A percentile compares a stretch with the other conserved stretches of the same genome.
Conservation (phyloP, 1,140 invertebrate species). For the Zaprionus davidi region DNA sequence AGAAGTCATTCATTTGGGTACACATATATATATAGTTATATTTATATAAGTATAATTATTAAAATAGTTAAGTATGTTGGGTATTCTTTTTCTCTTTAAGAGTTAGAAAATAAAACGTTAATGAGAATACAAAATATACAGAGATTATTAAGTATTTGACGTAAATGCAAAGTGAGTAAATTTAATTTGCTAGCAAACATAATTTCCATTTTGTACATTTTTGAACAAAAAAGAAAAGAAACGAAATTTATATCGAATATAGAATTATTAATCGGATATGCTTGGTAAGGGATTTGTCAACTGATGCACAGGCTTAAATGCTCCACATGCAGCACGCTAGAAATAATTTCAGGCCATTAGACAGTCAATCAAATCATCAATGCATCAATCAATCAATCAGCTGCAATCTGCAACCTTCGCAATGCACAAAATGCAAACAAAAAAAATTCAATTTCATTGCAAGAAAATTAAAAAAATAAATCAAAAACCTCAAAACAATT, state of each 20-base stretch:
- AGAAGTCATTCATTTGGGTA: constrained; percentile 83
- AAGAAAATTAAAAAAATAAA: constrained; percentile 18
- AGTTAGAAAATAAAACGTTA: constrained; percentile 24
- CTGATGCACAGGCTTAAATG: constrained; percentile 54
- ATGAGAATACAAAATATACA: constrained; percentile 30
- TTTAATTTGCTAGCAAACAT: constrained; percentile 26
- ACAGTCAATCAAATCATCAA: constrained; percentile 48
- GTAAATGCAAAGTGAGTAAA: constrained; percentile 52
- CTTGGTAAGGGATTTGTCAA: constrained; percentile 35
- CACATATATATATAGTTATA: constrained; percentile 62
- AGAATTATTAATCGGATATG: not conserved
- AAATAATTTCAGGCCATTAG: constrained; percentile 40
- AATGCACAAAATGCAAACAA: constrained; percentile 34
- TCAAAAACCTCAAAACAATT: not conserved
- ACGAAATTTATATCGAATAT: constrained; percentile 26
- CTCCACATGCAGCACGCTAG: constrained; percentile 59
- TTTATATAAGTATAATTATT: constrained; percentile 58
- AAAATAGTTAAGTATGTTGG: constrained; percentile 41
- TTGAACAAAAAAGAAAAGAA: constrained; percentile 8
- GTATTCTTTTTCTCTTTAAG: constrained; percentile 19
- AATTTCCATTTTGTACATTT: not conserved
- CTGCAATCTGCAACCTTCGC: not conserved
- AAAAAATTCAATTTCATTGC: constrained; percentile 37
- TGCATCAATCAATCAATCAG: constrained; percentile 39
- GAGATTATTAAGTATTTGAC: constrained; percentile 21